Evolutionary conservation across 2,888 invertebrate species (phyloP), one percentile per base, ranked within the genome.

Genomic region (Neria commutata): DNA sequence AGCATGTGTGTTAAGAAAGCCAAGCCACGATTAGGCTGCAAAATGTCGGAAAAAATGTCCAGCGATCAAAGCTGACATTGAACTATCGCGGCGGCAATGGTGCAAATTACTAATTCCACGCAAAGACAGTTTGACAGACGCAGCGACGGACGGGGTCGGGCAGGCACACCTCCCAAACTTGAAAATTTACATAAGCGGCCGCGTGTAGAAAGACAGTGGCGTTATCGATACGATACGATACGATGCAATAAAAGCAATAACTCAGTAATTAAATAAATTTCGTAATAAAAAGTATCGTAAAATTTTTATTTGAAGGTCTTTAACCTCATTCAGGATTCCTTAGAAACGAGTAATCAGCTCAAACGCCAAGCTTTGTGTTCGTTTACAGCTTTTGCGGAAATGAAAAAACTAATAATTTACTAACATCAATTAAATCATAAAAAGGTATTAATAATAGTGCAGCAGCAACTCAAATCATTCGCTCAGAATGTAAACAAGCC

Each of bases 61-160:
- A 45, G 5, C 45, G 17, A 48, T 48, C 48, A 48, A 48, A 48
- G 14, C 11, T 48, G 48, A 48, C 48, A 48, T 48, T 48, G 48
- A 26, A 48, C 48, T 48, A 48, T 29, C n/a, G 37, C 37, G 26
- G 14, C 14, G 14, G 16, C 24, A 24, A 24, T 24, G 47, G 23
- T 24, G 47, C 47, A 23, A 47, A 47, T 21, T 24, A 24, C 21
- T 23, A 47, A 24, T 23, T 24, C 24, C 24, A 19, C 11, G 6
- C 47, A 1, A 21, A 4, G 11, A 29, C 29, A 6, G 6, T 29
- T 11, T 8, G 6, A 8, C 29, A 29, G 6, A 29, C 11, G 6
- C 29, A 29, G 11, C n/a, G n/a, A 45, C 19, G 2, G 19, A 45
- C 19, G 11, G 16, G 4, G 45, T 4, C 45, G 17, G 3, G 45